Percentiles rank a stretch among this genome's conserved stretches.
Conservation (phyloP, 1,140 invertebrate genomes). For the Drosophila repleta region DNA sequence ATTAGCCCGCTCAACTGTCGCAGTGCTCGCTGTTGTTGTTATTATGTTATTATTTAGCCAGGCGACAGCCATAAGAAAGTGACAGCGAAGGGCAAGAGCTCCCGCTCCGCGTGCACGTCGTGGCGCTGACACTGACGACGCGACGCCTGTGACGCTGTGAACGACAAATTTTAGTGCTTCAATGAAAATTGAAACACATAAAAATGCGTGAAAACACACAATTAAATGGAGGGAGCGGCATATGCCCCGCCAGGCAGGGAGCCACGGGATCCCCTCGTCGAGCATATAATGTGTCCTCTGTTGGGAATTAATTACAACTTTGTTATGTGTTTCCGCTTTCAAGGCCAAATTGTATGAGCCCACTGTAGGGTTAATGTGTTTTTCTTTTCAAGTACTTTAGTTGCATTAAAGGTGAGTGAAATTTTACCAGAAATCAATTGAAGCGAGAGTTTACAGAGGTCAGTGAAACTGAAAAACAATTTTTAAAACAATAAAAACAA, state of each 20-base stretch:
- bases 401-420: too few species aligned
- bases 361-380: too few species aligned
- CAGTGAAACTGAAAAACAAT: too few species aligned
- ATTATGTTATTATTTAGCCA: constrained; percentile 31
- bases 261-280: constrained; percentile 10
- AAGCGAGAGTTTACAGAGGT: too few species aligned
- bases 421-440: too few species aligned
- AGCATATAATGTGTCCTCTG: constrained; percentile 1
- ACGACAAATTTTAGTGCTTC: constrained; percentile 68
- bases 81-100: not conserved
- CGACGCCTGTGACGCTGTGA: constrained; percentile 33
- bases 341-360: constrained; percentile 17
- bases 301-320: constrained; percentile 22
- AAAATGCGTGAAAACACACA: constrained; percentile 69
- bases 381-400: too few species aligned
- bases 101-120: not conserved
- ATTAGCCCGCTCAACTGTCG: constrained; percentile 58
- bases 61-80: constrained; percentile 5
- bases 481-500: too few species aligned
- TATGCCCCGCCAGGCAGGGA: not conserved
- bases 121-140: constrained; percentile 59
- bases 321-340: constrained; percentile 24
- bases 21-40: constrained; percentile 24
- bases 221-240: constrained; percentile 56
- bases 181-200: constrained; percentile 77